Percentiles rank a stretch among this genome's conserved stretches.
Evolutionary conservation across 2,797 vertebrate species (phyloP).

Genomic region (Menidia menidia): DNA sequence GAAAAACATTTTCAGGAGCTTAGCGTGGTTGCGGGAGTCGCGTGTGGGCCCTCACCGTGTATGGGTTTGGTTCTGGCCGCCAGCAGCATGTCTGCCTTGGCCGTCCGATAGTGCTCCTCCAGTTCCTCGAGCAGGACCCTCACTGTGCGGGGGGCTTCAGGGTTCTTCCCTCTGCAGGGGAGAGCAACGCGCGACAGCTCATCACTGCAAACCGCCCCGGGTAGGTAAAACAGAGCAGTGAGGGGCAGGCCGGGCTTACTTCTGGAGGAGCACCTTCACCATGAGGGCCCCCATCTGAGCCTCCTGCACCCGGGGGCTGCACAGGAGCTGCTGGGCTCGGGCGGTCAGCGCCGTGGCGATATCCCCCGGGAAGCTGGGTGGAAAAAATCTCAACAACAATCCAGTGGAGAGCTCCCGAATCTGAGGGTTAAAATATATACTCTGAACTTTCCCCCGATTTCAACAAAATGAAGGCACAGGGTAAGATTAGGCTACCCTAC

Average conservation of each 20-base stretch:
- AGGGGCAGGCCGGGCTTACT: constrained; percentile 74
- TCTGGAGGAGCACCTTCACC: constrained; percentile 86
- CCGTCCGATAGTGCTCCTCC: constrained; percentile 81
- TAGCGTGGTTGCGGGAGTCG: not conserved
- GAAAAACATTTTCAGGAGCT: not conserved
- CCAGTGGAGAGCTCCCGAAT: constrained; percentile 89
- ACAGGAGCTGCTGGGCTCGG: constrained; percentile 75
- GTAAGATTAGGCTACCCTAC: constrained; percentile 58
- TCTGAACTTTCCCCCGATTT: not conserved
- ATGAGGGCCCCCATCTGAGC: constrained; percentile 89
- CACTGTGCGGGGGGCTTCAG: constrained; percentile 63
- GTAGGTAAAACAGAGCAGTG: fast-evolving
- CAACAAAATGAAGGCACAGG: not conserved
- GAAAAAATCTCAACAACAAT: constrained; percentile 86
- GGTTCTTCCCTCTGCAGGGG: not conserved
- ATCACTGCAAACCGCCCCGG: not conserved
- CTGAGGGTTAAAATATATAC: constrained; percentile 59
- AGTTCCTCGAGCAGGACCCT: constrained; percentile 81
- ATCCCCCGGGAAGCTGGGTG: constrained; percentile 68
- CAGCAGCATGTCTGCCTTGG: constrained; percentile 83
- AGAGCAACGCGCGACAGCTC: not conserved
- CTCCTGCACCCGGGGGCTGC: constrained; percentile 89
- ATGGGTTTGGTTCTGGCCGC: constrained; percentile 85
- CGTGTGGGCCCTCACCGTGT: constrained; percentile 80
- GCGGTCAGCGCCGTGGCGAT: constrained; percentile 72